Base-by-base conservation (phyloP, 2,113 vertebrate species). In the Ciconia stormi region DNA sequence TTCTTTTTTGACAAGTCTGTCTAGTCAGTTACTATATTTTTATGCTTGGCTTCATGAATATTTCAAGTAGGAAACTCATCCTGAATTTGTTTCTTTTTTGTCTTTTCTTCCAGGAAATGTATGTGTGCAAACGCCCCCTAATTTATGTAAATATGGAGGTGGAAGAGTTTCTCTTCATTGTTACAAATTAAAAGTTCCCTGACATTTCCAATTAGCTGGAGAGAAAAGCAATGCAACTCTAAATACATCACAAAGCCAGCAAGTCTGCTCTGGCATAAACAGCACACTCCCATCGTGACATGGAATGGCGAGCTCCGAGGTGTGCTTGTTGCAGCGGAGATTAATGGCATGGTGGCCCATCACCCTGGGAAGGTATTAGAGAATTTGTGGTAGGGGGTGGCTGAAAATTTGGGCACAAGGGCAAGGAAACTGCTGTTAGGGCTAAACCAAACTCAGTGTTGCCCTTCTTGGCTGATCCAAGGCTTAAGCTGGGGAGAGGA, bases 181-280 rank as follows among this genome's bases (percentile, higher is more conserved):
- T 95, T 71, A 73, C 90, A 93, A 96, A 96, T 96, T 85, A 91
- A 87, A 95, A 96, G 86, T 95, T 96, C 61, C 40, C 73, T 83
- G 80, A 96, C 95, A 92, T 91, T 96, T 89, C 93, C 95, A 96
- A 93, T 95, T 76, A 96, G 62, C 95, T 50, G 86, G 42, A 87
- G 81, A 87, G 92, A 87, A 87, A 91, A 89, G 49, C 77, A 55
- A 40, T 2, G 1, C 59, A 49, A 26, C 76, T 58, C 47, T 55
- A 36, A 73, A 80, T 87, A 44, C 66, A 66, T 79, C 95, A 59
- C 59, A 38, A 16, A 94, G 77, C 15, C 66, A 46, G 61, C n/a
- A 7, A 84, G 55, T 15, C 61, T 63, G 63, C 55, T 82, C 56
- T 53, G 55, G 63, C 82, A 59, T 10, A 19, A 49, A 9, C 63